Evolutionary conservation across 2,797 vertebrate genomes (phyloP), one percentile per base, ranked within the genome.

Genomic region (Alcedo quadribrachys): DNA sequence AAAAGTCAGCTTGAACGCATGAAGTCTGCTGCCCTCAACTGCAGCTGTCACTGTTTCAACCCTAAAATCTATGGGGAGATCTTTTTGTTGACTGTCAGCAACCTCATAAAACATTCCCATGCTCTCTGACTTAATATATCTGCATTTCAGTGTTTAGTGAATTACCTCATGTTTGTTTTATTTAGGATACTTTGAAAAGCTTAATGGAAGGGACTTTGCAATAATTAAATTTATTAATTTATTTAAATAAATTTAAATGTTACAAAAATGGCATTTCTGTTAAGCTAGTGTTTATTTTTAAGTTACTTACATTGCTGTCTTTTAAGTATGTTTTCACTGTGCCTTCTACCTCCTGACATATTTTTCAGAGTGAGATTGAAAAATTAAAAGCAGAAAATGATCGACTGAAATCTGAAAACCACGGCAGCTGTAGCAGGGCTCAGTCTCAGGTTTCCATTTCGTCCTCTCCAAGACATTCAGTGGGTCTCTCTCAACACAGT

Each of bases 301-400:
- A 70, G n/a, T 68, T 54, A 54, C 32, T 74, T 53, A 1, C 0
- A 4, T 48, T 89, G 32, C 40, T 55, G 1, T 75, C 35, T 81
- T 62, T 37, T 3, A 45, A 45, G 40, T 6, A 2, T 42, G 3
- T 70, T 83, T 83, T 91, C 58, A 28, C 45, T 45, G 42, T 55
- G 57, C 48, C 27, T 87, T 69, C 62, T 91, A 8, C 70, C 19
- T 7, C 11, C 67, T 80, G 81, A 6, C 62, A 83, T 96, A 84
- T 81, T 90, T 94, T 50, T 28, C 94, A 99, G 99, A 80, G 97
- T 51, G 99, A 99, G 96, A 99, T 99, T 22, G 99, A 99, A 90
- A 99, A 99, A 96, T 95, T 99, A 81, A 99, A 99, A 96, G 88
- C 96, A 0, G 99, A 99, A 96, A 99, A 99, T 0, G 99, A 99